Evolutionary conservation across 1,140 invertebrate genomes (phyloP), one percentile per base, ranked within the genome.

Genomic region (Panulirus ornatus): DNA sequence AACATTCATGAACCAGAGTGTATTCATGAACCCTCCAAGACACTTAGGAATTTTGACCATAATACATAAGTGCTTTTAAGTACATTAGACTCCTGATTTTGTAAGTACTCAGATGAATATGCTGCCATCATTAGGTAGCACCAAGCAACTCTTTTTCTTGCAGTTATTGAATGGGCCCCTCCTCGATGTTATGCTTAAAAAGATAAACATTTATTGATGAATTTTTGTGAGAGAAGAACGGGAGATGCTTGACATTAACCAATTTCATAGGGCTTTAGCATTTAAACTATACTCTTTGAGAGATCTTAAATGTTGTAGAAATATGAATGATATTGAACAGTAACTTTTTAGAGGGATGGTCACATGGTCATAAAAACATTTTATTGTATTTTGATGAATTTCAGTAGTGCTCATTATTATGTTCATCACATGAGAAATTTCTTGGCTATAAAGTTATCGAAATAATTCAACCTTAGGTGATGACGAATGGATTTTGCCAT

Each of bases 171-270:
- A 89, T 89, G 88, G 88, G 88, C 88, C 88, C 88, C 88, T 89
- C 88, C 79, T 83, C 76, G 88, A 89, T 89, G 88, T 89, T 89
- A 89, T 75, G 88, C 88, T 84, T 89, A 89, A 89, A 88, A 89
- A 79, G 66, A 66, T 34, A 89, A 83, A 71, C 51, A 75, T 89
- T 84, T 75, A 89, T 83, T 82, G 81, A 44, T 84, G 79, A 83
- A 75, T 42, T 84, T 89, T 47, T 58, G 88, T 84, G 84, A 86
- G 70, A 84, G 88, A 89, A 89, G 88, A 83, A 75, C 88, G 84
- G 73, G 82, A 84, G 70, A 75, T 85, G 66, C 70, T 71, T 38
- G 16, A 73, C 30, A 44, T 75, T 34, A 16, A 36, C 30, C 30
- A 1, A 27, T 42, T 71, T 70, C 1, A 38, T 40, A 84, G 14